Percentiles rank a stretch among this genome's conserved stretches.
Conservation (phyloP, 2,888 invertebrate genomes). For the Phyto melanocephala region DNA sequence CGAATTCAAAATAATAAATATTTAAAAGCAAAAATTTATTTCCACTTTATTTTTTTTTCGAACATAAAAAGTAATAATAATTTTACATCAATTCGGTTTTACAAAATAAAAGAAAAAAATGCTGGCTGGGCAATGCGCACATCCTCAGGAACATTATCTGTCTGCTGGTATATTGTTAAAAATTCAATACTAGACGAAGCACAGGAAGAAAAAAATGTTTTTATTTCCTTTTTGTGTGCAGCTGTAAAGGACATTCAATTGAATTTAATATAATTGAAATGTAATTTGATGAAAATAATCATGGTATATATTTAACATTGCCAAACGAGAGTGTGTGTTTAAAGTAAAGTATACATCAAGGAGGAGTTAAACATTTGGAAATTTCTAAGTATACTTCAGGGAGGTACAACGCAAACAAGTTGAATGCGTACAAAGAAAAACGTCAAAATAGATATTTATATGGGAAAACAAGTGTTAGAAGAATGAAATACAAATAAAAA, state of each 20-base stretch:
- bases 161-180: conserved; percentile 22
- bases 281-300: conserved; percentile 59
- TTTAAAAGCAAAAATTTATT: no score
- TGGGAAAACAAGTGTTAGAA: background rate
- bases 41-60: no score
- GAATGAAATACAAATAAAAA: background rate
- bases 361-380: conserved; percentile 35
- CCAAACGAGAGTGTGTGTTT: background rate
- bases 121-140: background rate
- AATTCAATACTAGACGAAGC: conserved; percentile 14
- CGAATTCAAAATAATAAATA: no score
- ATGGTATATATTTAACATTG: conserved; percentile 22
- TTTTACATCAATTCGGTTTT: no score
- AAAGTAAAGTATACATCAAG: conserved; percentile 20
- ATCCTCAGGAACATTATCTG: background rate
- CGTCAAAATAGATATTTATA: background rate
- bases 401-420: background rate
- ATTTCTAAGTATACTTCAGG: conserved; percentile 16
- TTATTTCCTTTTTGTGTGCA: conserved; percentile 14
- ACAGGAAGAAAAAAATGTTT: background rate
- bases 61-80: no score
- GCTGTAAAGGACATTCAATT: conserved; percentile 50
- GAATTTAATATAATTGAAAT: conserved; percentile 59
- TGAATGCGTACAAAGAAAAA: background rate
- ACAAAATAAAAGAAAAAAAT: no score